These are phyloP conservation scores for Acrocera orbiculus DNA, from an alignment of 2,888 invertebrate species.

Conservation along the genomic window DNA sequence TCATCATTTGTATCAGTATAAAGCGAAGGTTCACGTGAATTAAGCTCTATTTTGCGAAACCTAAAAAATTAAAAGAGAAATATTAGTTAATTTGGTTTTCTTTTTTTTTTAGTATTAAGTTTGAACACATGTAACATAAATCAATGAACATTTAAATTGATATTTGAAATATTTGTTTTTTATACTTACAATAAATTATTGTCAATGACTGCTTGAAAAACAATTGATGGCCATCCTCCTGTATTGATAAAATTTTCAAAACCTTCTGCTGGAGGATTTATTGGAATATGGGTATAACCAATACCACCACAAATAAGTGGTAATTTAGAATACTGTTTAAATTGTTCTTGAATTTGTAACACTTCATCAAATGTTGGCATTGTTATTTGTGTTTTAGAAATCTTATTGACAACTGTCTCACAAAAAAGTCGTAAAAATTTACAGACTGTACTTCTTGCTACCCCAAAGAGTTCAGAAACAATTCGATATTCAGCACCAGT, in stretches of 20 bases:
- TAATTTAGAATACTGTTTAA: slow-evolving; percentile 22
- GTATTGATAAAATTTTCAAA: slow-evolving; percentile 13
- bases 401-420: slow-evolving; percentile 18
- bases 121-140: too few species aligned
- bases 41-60: slow-evolving; percentile 23
- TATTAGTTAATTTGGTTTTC: too few species aligned
- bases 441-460: slow-evolving; percentile 19
- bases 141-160: too few species aligned
- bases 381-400: slow-evolving; percentile 16
- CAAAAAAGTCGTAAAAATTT: slow-evolving; percentile 23
- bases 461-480: slow-evolving; percentile 20
- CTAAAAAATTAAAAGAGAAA: slow-evolving; percentile 8
- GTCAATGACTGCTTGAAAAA: slow-evolving; percentile 24
- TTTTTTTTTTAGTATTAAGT: too few species aligned
- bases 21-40: slow-evolving; percentile 15
- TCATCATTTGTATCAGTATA: slow-evolving; percentile 18
- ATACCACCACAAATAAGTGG: slow-evolving; percentile 23
- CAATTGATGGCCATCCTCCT: slow-evolving; percentile 15
- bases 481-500: slow-evolving; percentile 21
- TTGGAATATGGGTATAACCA: slow-evolving; percentile 18
- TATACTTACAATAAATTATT: slow-evolving; percentile 19
- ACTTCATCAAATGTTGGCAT: slow-evolving; percentile 20
- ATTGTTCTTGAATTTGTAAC: slow-evolving; percentile 19
- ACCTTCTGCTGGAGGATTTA: slow-evolving; percentile 14
- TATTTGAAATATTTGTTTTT: too few species aligned